These are phyloP conservation scores for Epistrophe eligans DNA, from an alignment of 2,888 invertebrate species.

Conservation along the genomic window DNA sequence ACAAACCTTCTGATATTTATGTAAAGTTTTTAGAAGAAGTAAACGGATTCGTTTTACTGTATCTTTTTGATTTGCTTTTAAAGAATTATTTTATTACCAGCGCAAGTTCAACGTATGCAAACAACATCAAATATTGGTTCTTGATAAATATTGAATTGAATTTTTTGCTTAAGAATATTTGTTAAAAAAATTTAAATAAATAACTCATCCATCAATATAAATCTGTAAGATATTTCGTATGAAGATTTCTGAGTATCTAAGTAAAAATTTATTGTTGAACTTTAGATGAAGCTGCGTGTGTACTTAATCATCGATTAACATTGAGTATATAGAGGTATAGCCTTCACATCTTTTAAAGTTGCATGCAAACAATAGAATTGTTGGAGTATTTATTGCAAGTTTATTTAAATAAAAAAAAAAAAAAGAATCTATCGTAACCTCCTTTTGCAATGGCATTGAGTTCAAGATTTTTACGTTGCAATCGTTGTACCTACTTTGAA, in stretches of 20 bases:
- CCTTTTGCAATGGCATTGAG: slow-evolving; percentile 51
- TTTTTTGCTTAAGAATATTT: slow-evolving; percentile 38
- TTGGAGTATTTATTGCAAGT: slow-evolving; percentile 66
- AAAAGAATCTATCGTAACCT: slow-evolving; percentile 58
- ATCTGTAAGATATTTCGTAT: not conserved
- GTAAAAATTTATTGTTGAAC: slow-evolving; percentile 34
- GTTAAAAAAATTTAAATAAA: slow-evolving; percentile 45
- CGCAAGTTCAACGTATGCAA: not conserved
- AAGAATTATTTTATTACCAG: slow-evolving; percentile 32
- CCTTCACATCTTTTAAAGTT: slow-evolving; percentile 69
- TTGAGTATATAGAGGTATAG: slow-evolving; percentile 7
- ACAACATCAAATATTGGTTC: slow-evolving; percentile 14
- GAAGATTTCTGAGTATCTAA: not conserved
- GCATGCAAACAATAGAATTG: slow-evolving; percentile 74
- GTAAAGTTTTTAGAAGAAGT: not conserved
- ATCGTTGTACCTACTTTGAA: slow-evolving; percentile 4
- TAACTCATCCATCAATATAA: slow-evolving; percentile 45
- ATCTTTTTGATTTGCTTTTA: slow-evolving; percentile 43
- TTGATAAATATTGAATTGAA: slow-evolving; percentile 27
- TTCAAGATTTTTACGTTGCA: slow-evolving; percentile 56
- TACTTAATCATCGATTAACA: slow-evolving; percentile 48
- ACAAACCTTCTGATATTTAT: not conserved
- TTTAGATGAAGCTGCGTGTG: slow-evolving; percentile 44
- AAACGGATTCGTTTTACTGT: slow-evolving; percentile 35
- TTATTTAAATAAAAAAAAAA: slow-evolving; percentile 45